phyloP scores from a whole-genome alignment of 2,113 vertebrate species.

The Rhinolophus ferrumequinum region DNA sequence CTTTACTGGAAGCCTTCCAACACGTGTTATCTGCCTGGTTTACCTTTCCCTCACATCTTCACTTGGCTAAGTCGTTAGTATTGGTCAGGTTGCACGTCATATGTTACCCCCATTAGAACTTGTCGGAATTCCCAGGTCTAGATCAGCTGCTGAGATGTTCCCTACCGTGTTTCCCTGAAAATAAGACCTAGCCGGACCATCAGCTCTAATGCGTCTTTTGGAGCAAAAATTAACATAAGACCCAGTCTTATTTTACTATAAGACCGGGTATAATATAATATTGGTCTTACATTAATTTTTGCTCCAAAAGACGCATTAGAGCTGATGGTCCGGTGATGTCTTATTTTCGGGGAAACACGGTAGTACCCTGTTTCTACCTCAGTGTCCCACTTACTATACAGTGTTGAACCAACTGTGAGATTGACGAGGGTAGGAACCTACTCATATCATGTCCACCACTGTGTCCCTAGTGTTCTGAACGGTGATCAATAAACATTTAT shows the following conservation, averaged over 20 bases:
- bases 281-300: no score
- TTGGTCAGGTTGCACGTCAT: not conserved
- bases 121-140: not conserved
- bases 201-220: no score
- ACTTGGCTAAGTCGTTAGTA: not conserved
- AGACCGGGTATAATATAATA: no score
- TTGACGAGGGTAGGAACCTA: not conserved
- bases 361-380: not conserved
- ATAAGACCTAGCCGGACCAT: no score
- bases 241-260: no score
- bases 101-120: not conserved
- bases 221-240: no score
- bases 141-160: not conserved
- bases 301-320: no score
- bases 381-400: not conserved
- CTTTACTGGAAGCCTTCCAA: not conserved
- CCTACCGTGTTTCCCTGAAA: no score
- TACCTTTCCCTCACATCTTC: conserved; percentile 13
- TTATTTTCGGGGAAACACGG: no score
- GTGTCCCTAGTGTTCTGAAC: not conserved
- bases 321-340: no score
- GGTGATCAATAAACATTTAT: not conserved
- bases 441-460: not conserved
- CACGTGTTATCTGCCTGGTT: not conserved
- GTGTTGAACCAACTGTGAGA: conserved; percentile 9